A percentile compares a stretch with the other conserved stretches of the same genome.
Conservation (phyloP, 2,888 invertebrate genomes). For the Idaea biselata region DNA sequence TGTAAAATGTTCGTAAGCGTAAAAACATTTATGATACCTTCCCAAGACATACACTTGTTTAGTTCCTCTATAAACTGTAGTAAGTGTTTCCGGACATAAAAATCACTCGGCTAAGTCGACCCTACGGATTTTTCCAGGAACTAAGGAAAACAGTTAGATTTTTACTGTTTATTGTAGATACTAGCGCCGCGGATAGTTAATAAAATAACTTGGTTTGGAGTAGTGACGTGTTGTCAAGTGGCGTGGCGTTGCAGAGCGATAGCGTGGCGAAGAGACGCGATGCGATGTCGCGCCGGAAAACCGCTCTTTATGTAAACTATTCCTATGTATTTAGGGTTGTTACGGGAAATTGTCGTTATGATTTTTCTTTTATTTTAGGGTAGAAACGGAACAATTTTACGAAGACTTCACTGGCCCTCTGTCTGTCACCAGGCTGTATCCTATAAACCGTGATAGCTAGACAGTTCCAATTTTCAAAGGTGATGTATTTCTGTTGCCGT, state of each 20-base stretch:
- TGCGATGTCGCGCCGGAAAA: constrained; percentile 22
- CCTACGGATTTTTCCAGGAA: constrained; percentile 16
- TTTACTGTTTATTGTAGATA: no score
- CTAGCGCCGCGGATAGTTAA: no score
- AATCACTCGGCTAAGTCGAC: constrained; percentile 35
- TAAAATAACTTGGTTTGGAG: neutral
- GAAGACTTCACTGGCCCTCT: no score
- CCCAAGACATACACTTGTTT: constrained; percentile 21
- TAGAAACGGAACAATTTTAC: no score
- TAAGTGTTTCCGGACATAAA: constrained; percentile 51
- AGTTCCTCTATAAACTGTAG: constrained; percentile 41
- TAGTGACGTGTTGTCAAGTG: constrained; percentile 10
- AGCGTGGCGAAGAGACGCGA: constrained; percentile 4
- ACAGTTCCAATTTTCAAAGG: no score
- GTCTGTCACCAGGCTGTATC: no score
- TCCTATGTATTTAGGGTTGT: constrained; percentile 23
- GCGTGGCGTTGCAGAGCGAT: constrained; percentile 24
- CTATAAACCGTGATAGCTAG: no score
- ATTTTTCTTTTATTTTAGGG: no score
- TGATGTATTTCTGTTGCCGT: no score
- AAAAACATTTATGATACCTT: constrained; percentile 25
- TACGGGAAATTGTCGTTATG: constrained; percentile 1
- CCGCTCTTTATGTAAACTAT: constrained; percentile 32
- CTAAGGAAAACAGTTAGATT: no score
- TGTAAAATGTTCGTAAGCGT: constrained; percentile 17